A percentile compares a stretch with the other conserved stretches of the same genome.
phyloP scores from a whole-genome alignment of 2,113 vertebrate genomes.

The Vombatus ursinus region DNA sequence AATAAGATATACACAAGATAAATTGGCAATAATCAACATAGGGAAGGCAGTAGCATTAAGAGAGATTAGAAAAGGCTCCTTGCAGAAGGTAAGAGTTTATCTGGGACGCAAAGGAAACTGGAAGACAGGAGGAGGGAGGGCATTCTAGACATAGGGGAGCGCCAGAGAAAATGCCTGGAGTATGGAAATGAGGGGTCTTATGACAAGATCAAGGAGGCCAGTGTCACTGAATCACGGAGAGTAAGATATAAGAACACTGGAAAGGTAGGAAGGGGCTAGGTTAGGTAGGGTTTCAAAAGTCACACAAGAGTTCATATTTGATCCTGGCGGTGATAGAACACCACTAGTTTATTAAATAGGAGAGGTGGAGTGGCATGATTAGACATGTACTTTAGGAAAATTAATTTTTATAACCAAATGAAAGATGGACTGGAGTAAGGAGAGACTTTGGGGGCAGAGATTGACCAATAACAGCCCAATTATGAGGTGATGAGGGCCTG shows the following conservation, averaged over 20 bases:
- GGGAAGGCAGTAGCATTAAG: neutral
- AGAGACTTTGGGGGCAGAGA: neutral
- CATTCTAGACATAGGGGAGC: neutral
- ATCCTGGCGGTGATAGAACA: neutral
- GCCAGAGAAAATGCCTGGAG: neutral
- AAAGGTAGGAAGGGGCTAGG: neutral
- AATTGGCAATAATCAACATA: neutral
- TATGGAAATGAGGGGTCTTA: neutral
- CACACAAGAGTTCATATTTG: neutral
- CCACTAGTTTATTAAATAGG: neutral
- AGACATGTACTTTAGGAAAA: neutral
- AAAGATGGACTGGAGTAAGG: neutral
- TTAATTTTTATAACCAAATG: neutral
- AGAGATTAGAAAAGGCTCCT: neutral
- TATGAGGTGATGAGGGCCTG: neutral
- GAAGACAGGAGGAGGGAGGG: too few relatives aligned
- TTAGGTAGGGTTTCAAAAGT: neutral
- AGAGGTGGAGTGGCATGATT: accelerated
- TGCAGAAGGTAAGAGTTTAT: neutral
- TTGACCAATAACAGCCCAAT: neutral
- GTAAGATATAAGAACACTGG: neutral
- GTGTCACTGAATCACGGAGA: neutral
- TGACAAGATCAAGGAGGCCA: neutral
- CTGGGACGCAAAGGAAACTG: neutral
- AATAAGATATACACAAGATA: neutral